These are phyloP conservation scores for Glyptemys insculpta DNA, from an alignment of 2,797 vertebrate genomes.

Conservation along the genomic window DNA sequence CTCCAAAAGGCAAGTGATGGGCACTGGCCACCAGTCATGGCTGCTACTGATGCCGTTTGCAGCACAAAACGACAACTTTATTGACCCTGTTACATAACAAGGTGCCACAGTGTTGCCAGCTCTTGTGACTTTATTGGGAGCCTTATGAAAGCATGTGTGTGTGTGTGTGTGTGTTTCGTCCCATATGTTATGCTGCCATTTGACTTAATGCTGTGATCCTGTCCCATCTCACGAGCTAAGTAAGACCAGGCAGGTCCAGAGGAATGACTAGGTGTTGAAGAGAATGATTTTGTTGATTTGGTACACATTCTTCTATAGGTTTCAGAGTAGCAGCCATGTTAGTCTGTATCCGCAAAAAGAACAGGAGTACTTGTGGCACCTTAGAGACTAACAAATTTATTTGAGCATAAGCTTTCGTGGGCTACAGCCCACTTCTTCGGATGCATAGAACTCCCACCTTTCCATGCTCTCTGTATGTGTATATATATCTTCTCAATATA, in stretches of 20 bases:
- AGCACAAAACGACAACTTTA: neutral
- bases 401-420: too few relatives aligned
- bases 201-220: neutral
- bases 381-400: too few relatives aligned
- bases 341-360: too few relatives aligned
- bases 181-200: neutral
- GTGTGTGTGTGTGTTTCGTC: neutral
- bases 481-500: too few relatives aligned
- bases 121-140: neutral
- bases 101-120: neutral
- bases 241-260: neutral
- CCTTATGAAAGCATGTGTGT: neutral
- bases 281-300: neutral
- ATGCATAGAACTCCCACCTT: too few relatives aligned
- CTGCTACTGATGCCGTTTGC: neutral
- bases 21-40: fast-evolving
- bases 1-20: fast-evolving
- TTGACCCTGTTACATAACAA: fast-evolving
- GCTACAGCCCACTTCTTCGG: too few relatives aligned
- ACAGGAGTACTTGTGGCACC: too few relatives aligned
- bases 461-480: too few relatives aligned
- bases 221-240: neutral
- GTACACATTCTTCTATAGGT: neutral
- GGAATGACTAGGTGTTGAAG: neutral
- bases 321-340: too few relatives aligned